phyloP scores from a whole-genome alignment of 2,113 vertebrate genomes.

The Corydoras sp. region DNA sequence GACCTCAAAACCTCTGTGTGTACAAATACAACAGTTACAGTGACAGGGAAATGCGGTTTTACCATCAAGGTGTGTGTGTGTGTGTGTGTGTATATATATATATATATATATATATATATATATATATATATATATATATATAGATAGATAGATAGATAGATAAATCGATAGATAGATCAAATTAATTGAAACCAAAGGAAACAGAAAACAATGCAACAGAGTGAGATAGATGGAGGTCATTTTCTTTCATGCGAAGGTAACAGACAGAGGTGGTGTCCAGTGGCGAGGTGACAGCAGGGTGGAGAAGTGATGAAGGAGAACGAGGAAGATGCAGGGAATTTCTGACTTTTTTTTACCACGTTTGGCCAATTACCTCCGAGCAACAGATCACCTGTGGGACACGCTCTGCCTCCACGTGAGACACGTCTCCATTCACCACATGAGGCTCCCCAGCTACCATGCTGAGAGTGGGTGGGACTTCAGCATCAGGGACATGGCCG shows the following conservation, averaged over 20 bases:
- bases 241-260: not conserved
- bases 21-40: not conserved
- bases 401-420: constrained; percentile 76
- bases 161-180: no score
- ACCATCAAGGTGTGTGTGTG: not conserved
- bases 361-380: constrained; percentile 90
- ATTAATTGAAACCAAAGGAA: not conserved
- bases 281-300: constrained; percentile 3
- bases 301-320: constrained; percentile 18
- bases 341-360: not conserved
- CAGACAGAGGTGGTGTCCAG: not conserved
- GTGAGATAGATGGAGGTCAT: not conserved
- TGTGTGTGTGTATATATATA: not conserved
- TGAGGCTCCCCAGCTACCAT: constrained; percentile 63
- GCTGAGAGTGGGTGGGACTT: constrained; percentile 39
- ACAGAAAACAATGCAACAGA: not conserved
- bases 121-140: no score
- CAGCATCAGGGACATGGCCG: constrained; percentile 31
- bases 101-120: no score
- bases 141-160: no score
- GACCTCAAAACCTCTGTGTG: not conserved
- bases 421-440: constrained; percentile 86
- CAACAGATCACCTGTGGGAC: constrained; percentile 95
- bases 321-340: constrained; percentile 2
- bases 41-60: constrained; percentile 28